phyloP scores from a whole-genome alignment of 2,888 invertebrate genomes.

The Aspidapion aeneum region DNA sequence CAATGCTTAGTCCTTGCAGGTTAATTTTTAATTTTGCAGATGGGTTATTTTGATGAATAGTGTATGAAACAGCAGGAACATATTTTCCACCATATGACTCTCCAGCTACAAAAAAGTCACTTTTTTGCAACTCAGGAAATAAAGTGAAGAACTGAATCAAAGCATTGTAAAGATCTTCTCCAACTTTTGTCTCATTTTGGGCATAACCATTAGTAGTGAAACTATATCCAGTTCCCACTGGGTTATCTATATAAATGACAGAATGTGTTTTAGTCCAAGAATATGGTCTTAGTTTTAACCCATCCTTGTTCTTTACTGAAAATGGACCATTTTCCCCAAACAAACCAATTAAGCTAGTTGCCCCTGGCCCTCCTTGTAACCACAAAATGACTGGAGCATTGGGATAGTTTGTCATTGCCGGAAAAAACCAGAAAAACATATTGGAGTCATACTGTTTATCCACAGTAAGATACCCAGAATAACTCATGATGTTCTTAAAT shows the following conservation, averaged over 20 bases:
- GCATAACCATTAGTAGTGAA: slow-evolving; percentile 82
- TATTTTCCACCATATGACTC: slow-evolving; percentile 84
- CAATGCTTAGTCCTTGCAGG: slow-evolving; percentile 65
- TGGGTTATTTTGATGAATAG: slow-evolving; percentile 64
- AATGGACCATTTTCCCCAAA: slow-evolving; percentile 79
- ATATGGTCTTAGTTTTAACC: slow-evolving; percentile 58
- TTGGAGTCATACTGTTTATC: slow-evolving; percentile 74
- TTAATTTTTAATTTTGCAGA: slow-evolving; percentile 63
- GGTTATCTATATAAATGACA: slow-evolving; percentile 88
- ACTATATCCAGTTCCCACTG: slow-evolving; percentile 84
- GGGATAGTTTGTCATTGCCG: slow-evolving; percentile 56
- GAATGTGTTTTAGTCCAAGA: slow-evolving; percentile 79
- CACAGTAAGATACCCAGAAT: slow-evolving; percentile 82
- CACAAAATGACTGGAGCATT: slow-evolving; percentile 74
- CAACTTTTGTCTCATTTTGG: slow-evolving; percentile 74
- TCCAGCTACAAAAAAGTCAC: slow-evolving; percentile 83
- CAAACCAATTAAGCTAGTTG: slow-evolving; percentile 73
- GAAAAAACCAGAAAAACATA: slow-evolving; percentile 91
- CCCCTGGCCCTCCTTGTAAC: slow-evolving; percentile 86
- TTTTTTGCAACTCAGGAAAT: slow-evolving; percentile 70
- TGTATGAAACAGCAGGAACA: slow-evolving; percentile 72
- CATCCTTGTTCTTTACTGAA: slow-evolving; percentile 47
- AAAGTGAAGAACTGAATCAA: slow-evolving; percentile 79
- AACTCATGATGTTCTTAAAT: slow-evolving; percentile 60
- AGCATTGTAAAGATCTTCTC: slow-evolving; percentile 71